A percentile compares a stretch with the other conserved stretches of the same genome.
These are phyloP conservation scores for Meiosimyza decipiens DNA, from an alignment of 2,888 invertebrate genomes.

Conservation along the genomic window DNA sequence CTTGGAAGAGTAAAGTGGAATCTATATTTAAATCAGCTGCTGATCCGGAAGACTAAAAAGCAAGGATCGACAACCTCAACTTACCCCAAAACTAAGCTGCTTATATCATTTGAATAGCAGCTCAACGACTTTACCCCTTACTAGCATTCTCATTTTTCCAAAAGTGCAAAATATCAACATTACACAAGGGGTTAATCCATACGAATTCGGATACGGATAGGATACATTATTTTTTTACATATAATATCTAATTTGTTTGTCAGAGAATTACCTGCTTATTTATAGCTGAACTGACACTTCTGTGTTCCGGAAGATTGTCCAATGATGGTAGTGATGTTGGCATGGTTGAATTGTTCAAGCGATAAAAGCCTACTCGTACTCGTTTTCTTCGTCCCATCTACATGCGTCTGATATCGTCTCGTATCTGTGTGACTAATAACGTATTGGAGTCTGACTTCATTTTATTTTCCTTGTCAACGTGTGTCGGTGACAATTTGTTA, in stretches of 20 bases:
- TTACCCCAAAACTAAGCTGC: too few species aligned
- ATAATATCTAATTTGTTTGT: slow-evolving; percentile 57
- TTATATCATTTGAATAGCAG: too few species aligned
- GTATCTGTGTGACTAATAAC: slow-evolving; percentile 24
- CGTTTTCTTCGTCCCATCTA: too few species aligned
- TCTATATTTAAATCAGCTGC: too few species aligned
- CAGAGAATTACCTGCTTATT: slow-evolving; percentile 50
- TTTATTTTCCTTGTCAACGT: slow-evolving; percentile 5
- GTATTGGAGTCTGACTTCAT: neutral
- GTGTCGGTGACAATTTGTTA: slow-evolving; percentile 20
- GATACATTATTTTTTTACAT: slow-evolving; percentile 48
- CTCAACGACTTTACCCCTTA: too few species aligned
- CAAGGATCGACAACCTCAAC: too few species aligned
- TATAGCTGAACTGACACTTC: slow-evolving; percentile 54
- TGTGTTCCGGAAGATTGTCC: slow-evolving; percentile 50
- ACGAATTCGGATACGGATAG: slow-evolving; percentile 22
- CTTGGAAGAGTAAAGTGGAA: too few species aligned
- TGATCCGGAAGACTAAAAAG: too few species aligned
- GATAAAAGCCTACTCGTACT: slow-evolving; percentile 13
- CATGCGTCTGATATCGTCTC: too few species aligned
- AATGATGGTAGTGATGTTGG: slow-evolving; percentile 5
- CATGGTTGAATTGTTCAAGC: neutral
- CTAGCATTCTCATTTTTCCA: too few species aligned
- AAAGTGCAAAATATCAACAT: too few species aligned
- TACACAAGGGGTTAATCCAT: too few species aligned